Percentiles rank a stretch among this genome's conserved stretches.
phyloP scores from a whole-genome alignment of 2,797 vertebrate species.

The Acipenser ruthenus region DNA sequence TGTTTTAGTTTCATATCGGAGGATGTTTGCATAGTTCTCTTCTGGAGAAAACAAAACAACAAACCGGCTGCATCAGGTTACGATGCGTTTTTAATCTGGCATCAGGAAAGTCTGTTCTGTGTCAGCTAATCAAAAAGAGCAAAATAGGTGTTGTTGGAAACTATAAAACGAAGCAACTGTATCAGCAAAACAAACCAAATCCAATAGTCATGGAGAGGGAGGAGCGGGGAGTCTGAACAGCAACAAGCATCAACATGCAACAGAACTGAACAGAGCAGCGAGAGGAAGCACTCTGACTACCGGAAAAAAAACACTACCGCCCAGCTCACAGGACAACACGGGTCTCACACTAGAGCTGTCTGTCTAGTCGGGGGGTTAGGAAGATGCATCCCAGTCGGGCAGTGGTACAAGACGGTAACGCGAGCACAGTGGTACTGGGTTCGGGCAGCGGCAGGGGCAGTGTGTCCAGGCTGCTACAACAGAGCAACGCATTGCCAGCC shows the following conservation, averaged over 20 bases:
- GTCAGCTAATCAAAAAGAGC: background rate
- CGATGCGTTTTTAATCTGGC: slow-evolving; percentile 8
- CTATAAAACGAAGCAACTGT: background rate
- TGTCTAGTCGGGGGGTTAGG: background rate
- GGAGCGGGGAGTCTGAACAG: background rate
- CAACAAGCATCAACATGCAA: background rate
- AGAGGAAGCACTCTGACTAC: slow-evolving; percentile 24
- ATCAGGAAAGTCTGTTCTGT: background rate
- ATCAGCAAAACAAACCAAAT: background rate
- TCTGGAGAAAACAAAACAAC: slow-evolving; percentile 17
- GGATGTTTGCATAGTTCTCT: slow-evolving; percentile 38
- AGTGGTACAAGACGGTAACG: slow-evolving; percentile 39
- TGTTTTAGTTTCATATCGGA: background rate
- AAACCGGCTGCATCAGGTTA: slow-evolving; percentile 5
- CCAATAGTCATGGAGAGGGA: slow-evolving; percentile 13
- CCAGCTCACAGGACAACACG: no score
- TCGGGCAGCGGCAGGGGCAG: slow-evolving; percentile 29
- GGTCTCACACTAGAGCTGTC: no score
- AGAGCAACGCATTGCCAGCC: slow-evolving; percentile 38
- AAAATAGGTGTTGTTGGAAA: background rate
- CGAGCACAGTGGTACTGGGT: slow-evolving; percentile 31
- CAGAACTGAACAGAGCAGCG: slow-evolving; percentile 10
- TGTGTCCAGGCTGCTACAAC: slow-evolving; percentile 43
- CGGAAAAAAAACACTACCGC: background rate
- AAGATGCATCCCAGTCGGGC: slow-evolving; percentile 46